phyloP scores from a whole-genome alignment of 2,797 vertebrate species.

The Poecilia picta region DNA sequence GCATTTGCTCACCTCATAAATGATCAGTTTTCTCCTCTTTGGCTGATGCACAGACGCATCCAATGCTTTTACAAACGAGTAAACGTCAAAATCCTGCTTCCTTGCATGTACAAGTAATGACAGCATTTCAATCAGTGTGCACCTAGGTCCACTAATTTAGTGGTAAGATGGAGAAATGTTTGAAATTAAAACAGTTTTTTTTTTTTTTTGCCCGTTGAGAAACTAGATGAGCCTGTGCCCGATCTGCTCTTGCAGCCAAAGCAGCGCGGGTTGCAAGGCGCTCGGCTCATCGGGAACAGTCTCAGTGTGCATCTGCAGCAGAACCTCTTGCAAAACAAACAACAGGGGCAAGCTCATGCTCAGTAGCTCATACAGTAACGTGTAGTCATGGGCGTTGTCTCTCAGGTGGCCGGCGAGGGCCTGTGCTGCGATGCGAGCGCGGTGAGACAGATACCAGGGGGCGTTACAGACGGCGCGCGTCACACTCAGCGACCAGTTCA shows the following conservation, averaged over 20 bases:
- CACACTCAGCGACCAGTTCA: constrained; percentile 89
- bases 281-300: constrained; percentile 69
- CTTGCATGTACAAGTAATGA: constrained; percentile 33
- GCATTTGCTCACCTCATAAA: constrained; percentile 9
- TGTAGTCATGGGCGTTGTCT: constrained; percentile 91
- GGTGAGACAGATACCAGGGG: constrained; percentile 83
- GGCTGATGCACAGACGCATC: background rate
- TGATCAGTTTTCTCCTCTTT: constrained; percentile 23
- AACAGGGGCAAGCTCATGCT: constrained; percentile 91
- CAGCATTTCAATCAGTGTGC: constrained; percentile 21
- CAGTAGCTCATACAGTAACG: constrained; percentile 91
- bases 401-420: constrained; percentile 84
- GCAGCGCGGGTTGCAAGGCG: constrained; percentile 78
- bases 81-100: constrained; percentile 62
- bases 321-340: constrained; percentile 87
- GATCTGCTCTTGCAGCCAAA: constrained; percentile 82
- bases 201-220: background rate
- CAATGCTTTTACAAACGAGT: constrained; percentile 36
- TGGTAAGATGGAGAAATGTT: constrained; percentile 42
- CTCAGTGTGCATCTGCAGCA: constrained; percentile 88
- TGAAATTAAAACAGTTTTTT: constrained; percentile 13
- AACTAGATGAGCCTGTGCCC: constrained; percentile 63
- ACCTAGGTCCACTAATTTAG: constrained; percentile 58
- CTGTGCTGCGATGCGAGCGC: constrained; percentile 80
- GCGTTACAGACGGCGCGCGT: constrained; percentile 83